A percentile compares a stretch with the other conserved stretches of the same genome.
Evolutionary conservation across 2,113 vertebrate species (phyloP).

Genomic region (Chaetodon auriga): DNA sequence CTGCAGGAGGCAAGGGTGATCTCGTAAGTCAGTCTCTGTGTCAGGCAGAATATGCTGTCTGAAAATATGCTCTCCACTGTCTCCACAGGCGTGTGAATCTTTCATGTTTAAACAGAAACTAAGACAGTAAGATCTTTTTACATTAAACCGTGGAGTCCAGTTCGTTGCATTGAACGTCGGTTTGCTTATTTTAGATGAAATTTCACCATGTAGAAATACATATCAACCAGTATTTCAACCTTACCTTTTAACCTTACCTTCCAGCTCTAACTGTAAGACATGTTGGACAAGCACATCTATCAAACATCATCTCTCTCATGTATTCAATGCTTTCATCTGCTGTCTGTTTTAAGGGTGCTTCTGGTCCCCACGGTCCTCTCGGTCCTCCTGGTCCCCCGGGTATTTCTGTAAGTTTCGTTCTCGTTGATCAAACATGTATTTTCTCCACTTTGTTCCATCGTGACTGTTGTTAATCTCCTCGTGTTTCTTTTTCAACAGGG

Average conservation of each 20-base stretch:
- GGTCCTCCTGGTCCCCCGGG: conserved; percentile 97
- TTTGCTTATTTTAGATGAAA: neutral
- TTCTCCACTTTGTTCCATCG: neutral
- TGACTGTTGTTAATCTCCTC: conserved; percentile 5
- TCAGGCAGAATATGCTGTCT: neutral
- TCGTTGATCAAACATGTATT: neutral
- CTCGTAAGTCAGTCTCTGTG: conserved; percentile 83
- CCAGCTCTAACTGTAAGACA: neutral
- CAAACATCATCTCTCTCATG: neutral
- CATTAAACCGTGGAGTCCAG: too few species aligned
- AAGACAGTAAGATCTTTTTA: too few species aligned
- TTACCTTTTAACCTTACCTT: neutral
- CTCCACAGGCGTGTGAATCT: neutral
- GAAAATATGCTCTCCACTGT: neutral
- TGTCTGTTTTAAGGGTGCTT: conserved; percentile 84
- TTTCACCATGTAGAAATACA: neutral
- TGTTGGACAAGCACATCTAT: neutral
- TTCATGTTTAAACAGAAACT: too few species aligned
- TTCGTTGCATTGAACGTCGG: neutral
- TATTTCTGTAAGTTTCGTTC: conserved; percentile 89
- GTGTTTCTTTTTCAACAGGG: conserved; percentile 83
- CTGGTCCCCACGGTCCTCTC: conserved; percentile 89
- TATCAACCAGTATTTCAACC: neutral
- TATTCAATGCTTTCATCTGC: neutral
- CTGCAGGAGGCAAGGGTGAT: conserved; percentile 92